A percentile compares a stretch with the other conserved stretches of the same genome.
Evolutionary conservation across 2,797 vertebrate genomes (phyloP).

Genomic region (Loris lydekkerianus): DNA sequence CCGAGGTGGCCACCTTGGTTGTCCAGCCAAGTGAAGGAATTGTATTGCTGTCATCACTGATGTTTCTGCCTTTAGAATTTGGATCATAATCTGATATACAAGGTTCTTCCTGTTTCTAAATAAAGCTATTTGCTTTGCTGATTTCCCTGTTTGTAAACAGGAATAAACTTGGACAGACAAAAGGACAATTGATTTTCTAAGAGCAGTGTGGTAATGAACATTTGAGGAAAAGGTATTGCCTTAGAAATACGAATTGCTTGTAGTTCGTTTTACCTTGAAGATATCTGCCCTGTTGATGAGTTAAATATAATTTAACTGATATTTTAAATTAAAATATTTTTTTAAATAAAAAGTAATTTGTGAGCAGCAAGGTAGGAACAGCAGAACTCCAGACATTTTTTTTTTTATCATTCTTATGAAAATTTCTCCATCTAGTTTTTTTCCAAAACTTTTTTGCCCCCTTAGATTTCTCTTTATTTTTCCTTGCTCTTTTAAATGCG

Average conservation of each 20-base stretch:
- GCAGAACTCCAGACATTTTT: not conserved
- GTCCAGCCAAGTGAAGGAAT: not conserved
- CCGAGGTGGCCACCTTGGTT: not conserved
- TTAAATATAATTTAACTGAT: too few relatives aligned
- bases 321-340: too few relatives aligned
- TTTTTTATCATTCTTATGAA: not conserved
- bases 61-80: constrained; percentile 6
- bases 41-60: fast-evolving
- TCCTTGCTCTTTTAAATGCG: not conserved
- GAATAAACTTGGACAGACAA: constrained; percentile 21
- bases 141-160: constrained; percentile 35
- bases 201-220: not conserved
- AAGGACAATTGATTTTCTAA: constrained; percentile 31
- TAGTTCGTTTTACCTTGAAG: not conserved
- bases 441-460: fast-evolving
- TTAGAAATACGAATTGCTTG: not conserved
- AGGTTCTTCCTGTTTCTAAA: constrained; percentile 48
- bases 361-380: not conserved
- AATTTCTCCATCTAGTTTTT: not conserved
- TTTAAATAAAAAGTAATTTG: not conserved
- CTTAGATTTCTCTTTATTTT: not conserved
- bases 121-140: not conserved
- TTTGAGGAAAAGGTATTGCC: not conserved
- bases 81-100: not conserved
- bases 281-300: not conserved